phyloP scores from a whole-genome alignment of 2,888 invertebrate species.

The Eilema caniola region DNA sequence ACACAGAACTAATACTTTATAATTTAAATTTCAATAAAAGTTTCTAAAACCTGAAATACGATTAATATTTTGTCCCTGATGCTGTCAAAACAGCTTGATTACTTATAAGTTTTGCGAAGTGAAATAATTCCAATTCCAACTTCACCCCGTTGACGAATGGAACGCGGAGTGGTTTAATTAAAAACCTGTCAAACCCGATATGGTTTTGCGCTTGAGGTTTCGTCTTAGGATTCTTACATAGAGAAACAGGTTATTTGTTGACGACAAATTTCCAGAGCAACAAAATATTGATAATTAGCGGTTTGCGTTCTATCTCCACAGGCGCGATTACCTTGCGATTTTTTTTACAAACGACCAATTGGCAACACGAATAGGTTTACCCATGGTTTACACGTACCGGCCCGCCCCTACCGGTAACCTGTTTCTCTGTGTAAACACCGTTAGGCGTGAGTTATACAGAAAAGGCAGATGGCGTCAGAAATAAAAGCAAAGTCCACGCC shows the following conservation, averaged over 20 bases:
- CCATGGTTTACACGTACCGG: too few relatives aligned
- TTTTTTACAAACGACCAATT: too few relatives aligned
- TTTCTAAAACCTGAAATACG: background rate
- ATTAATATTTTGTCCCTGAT: background rate
- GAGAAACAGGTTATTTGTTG: too few relatives aligned
- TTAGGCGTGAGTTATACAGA: background rate
- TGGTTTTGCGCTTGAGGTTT: conserved; percentile 16
- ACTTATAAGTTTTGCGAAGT: conserved; percentile 23
- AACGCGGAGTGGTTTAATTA: conserved; percentile 31
- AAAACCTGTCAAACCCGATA: conserved; percentile 20
- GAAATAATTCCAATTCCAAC: conserved; percentile 30
- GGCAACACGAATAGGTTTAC: too few relatives aligned
- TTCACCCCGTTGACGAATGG: conserved; percentile 15
- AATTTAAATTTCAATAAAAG: background rate
- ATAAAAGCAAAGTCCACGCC: too few relatives aligned
- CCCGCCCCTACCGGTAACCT: too few relatives aligned
- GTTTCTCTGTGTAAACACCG: too few relatives aligned
- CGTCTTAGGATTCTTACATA: too few relatives aligned
- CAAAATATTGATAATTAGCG: too few relatives aligned
- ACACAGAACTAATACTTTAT: background rate
- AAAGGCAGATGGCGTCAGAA: background rate
- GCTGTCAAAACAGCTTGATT: conserved; percentile 10
- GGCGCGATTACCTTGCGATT: too few relatives aligned
- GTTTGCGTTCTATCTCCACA: too few relatives aligned
- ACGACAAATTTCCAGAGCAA: too few relatives aligned